Base-by-base conservation (phyloP, 2,797 vertebrate species). In the Alcedo atthis region DNA sequence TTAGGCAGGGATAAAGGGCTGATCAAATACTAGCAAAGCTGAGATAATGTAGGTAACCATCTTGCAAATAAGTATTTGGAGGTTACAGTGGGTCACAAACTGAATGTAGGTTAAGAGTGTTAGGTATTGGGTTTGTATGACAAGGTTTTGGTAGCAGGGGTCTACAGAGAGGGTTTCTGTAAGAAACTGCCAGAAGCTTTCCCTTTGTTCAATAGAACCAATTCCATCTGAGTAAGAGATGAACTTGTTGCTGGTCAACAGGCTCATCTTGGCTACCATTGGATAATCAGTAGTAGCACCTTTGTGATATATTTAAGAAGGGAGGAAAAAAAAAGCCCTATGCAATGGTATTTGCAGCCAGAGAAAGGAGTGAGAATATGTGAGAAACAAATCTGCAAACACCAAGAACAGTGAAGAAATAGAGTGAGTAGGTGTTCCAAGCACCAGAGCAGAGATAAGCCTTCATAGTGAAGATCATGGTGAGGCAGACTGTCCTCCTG, bases 21-120 rank as follows among this genome's bases (percentile, higher is more conserved):
- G 26, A 77, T 61, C 70, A 91, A 94, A 80, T 33, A 33, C 14
- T 40, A 64, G 35, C 54, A 85, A 80, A 87, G 4, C 21, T 64
- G 42, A 81, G 13, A 54, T 81, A 81, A 87, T 21, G 35, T 15
- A 57, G 18, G 33, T n/a, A 87, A 70, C 35, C 45, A 8, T 75
- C 49, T 85, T 37, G 8, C 5, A 35, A 59, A 62, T 14, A 76
- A 80, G 10, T 57, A 57, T 49, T 85, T 75, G 26, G 32, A 55
- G 19, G 22, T 58, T 71, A 71, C 13, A 58, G 20, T 40, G 24
- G 15, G 21, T 71, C 49, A 66, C 33, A 43, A 83, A 58, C 19
- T 40, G 21, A 66, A 54, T 51, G 24, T n/a, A 78, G 6, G 19
- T 78, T 68, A 64, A 53, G 22, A 59, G 12, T 15, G 25, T 61